Conservation (phyloP, 2,113 vertebrate species). For the Tragulus kanchil region DNA sequence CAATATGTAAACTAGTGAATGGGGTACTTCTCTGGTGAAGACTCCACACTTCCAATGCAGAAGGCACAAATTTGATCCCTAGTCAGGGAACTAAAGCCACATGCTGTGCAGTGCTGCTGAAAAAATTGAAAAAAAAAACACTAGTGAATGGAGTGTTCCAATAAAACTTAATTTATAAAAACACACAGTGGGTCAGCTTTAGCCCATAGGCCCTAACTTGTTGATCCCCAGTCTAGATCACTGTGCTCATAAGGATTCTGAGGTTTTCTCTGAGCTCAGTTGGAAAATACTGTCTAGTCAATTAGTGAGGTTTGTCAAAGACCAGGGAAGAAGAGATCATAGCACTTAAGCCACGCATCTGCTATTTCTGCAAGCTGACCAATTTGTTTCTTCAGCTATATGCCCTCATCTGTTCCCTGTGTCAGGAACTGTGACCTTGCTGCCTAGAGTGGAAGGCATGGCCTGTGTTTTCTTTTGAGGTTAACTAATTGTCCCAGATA, state of each 20-base stretch:
- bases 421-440: background rate
- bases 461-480: background rate
- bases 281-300: background rate
- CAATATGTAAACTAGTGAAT: background rate
- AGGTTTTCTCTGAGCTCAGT: background rate
- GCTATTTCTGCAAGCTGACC: background rate
- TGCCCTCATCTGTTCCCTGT: background rate
- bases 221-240: background rate
- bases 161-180: conserved; percentile 42
- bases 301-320: background rate
- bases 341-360: fast-evolving
- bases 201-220: background rate
- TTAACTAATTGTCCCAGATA: background rate
- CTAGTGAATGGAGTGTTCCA: background rate
- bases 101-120: background rate
- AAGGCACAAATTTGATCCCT: background rate
- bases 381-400: background rate
- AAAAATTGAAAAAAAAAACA: background rate
- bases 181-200: background rate
- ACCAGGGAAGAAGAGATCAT: background rate
- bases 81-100: background rate
- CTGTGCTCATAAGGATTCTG: background rate
- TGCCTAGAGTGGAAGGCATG: background rate
- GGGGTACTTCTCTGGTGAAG: too few species aligned
- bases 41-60: background rate